Percentiles rank a stretch among this genome's conserved stretches.
phyloP scores from a whole-genome alignment of 2,113 vertebrate species.

The Eudyptes chrysolophus region DNA sequence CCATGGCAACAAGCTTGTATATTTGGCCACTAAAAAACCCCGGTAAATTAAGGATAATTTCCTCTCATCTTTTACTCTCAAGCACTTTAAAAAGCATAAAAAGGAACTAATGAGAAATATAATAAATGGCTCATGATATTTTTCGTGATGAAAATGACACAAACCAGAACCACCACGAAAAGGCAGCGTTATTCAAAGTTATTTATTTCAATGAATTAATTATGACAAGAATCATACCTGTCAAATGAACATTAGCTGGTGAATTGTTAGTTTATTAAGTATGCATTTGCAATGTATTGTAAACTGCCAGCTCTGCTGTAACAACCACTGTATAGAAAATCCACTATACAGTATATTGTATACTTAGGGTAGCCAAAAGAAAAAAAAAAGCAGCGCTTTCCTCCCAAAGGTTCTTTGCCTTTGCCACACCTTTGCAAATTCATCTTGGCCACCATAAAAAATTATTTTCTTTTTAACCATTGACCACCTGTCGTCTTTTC shows the following conservation, averaged over 20 bases:
- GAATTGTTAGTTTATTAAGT: neutral
- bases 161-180: neutral
- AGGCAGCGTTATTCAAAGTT: neutral
- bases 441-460: neutral
- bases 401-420: neutral
- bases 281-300: neutral
- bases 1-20: slow-evolving; percentile 10
- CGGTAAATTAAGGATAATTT: slow-evolving; percentile 14
- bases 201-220: neutral
- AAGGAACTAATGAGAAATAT: neutral
- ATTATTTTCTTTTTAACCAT: neutral
- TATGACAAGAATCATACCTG: neutral
- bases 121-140: neutral
- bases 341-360: neutral
- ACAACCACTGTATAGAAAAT: neutral
- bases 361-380: neutral
- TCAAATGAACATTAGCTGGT: neutral
- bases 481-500: neutral
- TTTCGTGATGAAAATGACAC: neutral
- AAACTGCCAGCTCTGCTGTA: neutral
- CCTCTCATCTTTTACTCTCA: neutral
- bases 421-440: neutral
- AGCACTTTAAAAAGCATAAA: slow-evolving; percentile 4
- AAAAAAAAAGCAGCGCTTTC: neutral
- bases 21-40: slow-evolving; percentile 14